Base-by-base conservation (phyloP, 2,888 invertebrate species). In the Penaeus monodon region DNA sequence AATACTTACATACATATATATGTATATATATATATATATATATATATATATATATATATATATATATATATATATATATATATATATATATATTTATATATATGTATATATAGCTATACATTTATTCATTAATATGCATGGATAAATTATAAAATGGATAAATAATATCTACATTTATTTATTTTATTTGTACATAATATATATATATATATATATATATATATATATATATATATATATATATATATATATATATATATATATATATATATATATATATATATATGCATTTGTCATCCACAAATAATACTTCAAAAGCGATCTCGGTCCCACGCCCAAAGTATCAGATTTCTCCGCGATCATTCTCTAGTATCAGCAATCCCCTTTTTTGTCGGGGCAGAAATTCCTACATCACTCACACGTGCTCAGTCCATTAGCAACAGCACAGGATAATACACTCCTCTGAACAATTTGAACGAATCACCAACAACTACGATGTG, bases 221-320 rank as follows among this genome's bases (percentile, higher is more conserved):
- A 79, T 79, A 79, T 78, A 78, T 78, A 78, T 78, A 78, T 49
- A 78, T 78, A 78, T 78, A 78, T 78, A 78, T 78, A 78, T 79
- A 79, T 79, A 79, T 79, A 79, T 79, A 79, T 79, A 79, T 79
- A 44, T 44, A 44, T 79, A 79, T 79, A 79, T 1, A 44, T 63
- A 79, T 22, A 79, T 44, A 79, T 79, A 79, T 79, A 79, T 73
- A 79, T 44, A 79, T 63, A 79, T 79, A 79, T 79, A 79, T 63
- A 79, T 79, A 79, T 79, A 79, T 57, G 17, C 14, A 57, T 57
- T 8, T 57, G 0, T 57, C 12, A 57, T 57, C 2, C 10, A 14
- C 10, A 57, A 8, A 57, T 57, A 57, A 57, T 57, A 57, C 33
- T 17, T 57, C 17, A 12, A 49, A 57, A 57, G 57, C 17, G 17